phyloP scores from a whole-genome alignment of 2,113 vertebrate species.

The Malaclemys terrapin region DNA sequence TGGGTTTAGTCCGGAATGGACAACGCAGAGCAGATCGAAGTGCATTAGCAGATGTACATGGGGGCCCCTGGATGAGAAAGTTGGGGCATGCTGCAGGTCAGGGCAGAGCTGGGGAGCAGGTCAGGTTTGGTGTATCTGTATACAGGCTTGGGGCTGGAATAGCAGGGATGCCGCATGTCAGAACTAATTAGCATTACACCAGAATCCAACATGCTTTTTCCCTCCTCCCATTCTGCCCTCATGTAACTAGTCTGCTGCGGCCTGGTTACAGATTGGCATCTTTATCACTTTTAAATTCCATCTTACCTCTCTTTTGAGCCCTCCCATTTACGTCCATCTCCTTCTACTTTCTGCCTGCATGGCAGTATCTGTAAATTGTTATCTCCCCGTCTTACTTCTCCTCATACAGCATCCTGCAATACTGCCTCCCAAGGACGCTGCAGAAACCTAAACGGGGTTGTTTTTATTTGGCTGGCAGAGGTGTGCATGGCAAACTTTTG shows the following conservation, averaged over 20 bases:
- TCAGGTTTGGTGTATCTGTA: background rate
- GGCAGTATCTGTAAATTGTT: background rate
- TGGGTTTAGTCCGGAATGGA: background rate
- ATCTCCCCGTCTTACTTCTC: background rate
- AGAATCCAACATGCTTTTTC: background rate
- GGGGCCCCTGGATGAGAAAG: background rate
- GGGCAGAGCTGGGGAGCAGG: background rate
- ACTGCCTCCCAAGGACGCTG: background rate
- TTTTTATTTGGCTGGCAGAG: background rate
- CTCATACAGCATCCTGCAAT: background rate
- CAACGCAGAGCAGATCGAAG: background rate
- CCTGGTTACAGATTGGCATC: background rate
- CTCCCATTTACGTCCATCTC: background rate
- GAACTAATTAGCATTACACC: background rate
- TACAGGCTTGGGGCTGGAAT: background rate
- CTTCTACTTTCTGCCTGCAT: background rate
- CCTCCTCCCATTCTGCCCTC: background rate
- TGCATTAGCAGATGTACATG: background rate
- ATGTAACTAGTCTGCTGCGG: background rate
- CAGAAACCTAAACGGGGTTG: background rate
- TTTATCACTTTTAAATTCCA: background rate
- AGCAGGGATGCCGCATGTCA: background rate
- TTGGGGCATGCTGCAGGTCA: background rate
- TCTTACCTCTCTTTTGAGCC: conserved; percentile 5
- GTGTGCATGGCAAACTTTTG: background rate